These are phyloP conservation scores for Cydia strobilella DNA, from an alignment of 1,140 invertebrate species.

Conservation along the genomic window DNA sequence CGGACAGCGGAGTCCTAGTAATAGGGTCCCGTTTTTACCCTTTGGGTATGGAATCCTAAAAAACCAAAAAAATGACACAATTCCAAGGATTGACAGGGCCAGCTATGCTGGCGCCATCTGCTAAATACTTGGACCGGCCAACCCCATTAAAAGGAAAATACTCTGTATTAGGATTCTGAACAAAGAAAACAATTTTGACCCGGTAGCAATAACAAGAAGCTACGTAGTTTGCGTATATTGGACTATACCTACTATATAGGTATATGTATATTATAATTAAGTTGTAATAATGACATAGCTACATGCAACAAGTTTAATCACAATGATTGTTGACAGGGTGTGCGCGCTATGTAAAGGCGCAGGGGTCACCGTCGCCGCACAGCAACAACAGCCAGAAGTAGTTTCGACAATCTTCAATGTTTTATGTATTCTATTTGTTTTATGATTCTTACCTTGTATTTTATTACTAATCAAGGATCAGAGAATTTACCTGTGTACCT, in stretches of 20 bases:
- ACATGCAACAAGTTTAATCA: background rate
- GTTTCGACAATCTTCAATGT: conserved; percentile 4
- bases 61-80: too few species aligned
- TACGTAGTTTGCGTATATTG: background rate
- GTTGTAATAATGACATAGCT: background rate
- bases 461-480: conserved; percentile 9
- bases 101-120: too few species aligned
- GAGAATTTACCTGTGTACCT: conserved; percentile 28
- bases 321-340: conserved; percentile 53
- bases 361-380: conserved; percentile 22
- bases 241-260: too few species aligned
- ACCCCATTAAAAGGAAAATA: too few species aligned
- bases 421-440: conserved; percentile 10
- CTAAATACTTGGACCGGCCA: too few species aligned
- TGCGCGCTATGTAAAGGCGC: conserved; percentile 60
- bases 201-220: background rate
- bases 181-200: background rate
- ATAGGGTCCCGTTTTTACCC: too few species aligned
- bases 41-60: too few species aligned
- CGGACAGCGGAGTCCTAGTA: too few species aligned
- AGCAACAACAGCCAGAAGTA: conserved; percentile 18
- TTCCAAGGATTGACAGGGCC: too few species aligned
- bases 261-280: background rate
- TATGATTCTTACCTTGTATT: conserved; percentile 1
- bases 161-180: background rate